phyloP scores from a whole-genome alignment of 2,113 vertebrate genomes.

The Cyprinus carpio region DNA sequence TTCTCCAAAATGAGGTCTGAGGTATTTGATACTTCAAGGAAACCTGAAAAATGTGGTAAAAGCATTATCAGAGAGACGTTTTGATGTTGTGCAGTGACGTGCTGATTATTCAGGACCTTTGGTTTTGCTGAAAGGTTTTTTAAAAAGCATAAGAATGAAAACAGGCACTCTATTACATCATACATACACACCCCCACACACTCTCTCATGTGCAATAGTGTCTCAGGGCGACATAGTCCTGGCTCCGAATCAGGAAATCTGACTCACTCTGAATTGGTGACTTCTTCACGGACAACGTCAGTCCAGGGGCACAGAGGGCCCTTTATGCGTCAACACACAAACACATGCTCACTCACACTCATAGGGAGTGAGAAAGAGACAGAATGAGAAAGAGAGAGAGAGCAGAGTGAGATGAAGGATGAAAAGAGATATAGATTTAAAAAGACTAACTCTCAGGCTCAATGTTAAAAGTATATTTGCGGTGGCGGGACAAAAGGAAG shows the following conservation, averaged over 20 bases:
- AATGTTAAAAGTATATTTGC: conserved; percentile 70
- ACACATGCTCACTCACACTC: conserved; percentile 51
- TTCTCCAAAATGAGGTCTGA: background rate
- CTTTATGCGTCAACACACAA: conserved; percentile 74
- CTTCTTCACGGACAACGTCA: conserved; percentile 70
- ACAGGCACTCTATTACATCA: conserved; percentile 28
- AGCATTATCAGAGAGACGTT: background rate
- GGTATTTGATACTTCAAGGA: background rate
- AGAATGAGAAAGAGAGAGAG: conserved; percentile 37
- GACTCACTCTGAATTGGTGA: conserved; percentile 76
- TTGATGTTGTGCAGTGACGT: background rate
- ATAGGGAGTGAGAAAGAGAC: conserved; percentile 25
- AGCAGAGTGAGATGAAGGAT: conserved; percentile 48
- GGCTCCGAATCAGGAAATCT: conserved; percentile 73
- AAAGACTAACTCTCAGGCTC: conserved; percentile 65
- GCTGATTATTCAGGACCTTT: background rate
- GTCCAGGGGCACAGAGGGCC: conserved; percentile 75
- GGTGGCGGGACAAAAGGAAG: conserved; percentile 66
- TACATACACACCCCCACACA: conserved; percentile 24
- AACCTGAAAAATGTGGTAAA: background rate
- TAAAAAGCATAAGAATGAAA: background rate
- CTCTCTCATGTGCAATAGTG: conserved; percentile 45
- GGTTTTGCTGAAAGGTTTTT: background rate
- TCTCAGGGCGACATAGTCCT: conserved; percentile 64
- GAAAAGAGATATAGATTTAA: conserved; percentile 72